Evolutionary conservation across 2,797 vertebrate species (phyloP), one percentile per base, ranked within the genome.

Genomic region (Mionectes olivaceus): DNA sequence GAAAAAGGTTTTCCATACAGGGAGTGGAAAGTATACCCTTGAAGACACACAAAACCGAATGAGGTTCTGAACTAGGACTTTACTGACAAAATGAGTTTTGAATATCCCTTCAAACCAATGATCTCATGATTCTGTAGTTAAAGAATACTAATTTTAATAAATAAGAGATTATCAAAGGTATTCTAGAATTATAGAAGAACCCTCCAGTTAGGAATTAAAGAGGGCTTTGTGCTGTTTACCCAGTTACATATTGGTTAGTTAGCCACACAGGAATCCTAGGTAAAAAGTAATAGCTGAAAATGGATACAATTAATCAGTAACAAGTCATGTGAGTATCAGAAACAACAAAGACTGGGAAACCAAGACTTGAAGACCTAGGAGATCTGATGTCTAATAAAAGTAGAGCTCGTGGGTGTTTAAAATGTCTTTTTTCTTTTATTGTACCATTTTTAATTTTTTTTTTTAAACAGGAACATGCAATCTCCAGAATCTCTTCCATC

Each of bases 61-160:
- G 24, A 0, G 1, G 7, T 2, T 21, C n/a, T 78, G 19, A 56
- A 39, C 2, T 4, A 39, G 43, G n/a, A 43, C 30, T 76, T 30
- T 5, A 30, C 2, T 57, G 23, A 44, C 11, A 5, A 85, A 57
- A 80, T 69, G 35, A 69, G 3, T 22, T 91, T 89, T 61, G 27
- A 5, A 35, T 24, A 3, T 35, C 9, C 27, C 32, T 82, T 86
- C 39, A 49, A 81, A 39, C 5, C 11, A 17, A 1, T 35, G 28
- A 59, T 78, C 73, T 11, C 23, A 37, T 56, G 41, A 33, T 63
- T 67, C 28, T n/a, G 1, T 39, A 11, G 10, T n/a, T 83, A 68
- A 69, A 61, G 16, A 12, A 43, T 33, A 13, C 5, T 60, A 33
- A 44, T 65, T 74, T 64, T 10, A 59, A 68, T 32, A 52, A 81